Percentiles rank a stretch among this genome's conserved stretches.
Conservation (phyloP, 2,113 vertebrate genomes). For the Coregonus clupeaformis region DNA sequence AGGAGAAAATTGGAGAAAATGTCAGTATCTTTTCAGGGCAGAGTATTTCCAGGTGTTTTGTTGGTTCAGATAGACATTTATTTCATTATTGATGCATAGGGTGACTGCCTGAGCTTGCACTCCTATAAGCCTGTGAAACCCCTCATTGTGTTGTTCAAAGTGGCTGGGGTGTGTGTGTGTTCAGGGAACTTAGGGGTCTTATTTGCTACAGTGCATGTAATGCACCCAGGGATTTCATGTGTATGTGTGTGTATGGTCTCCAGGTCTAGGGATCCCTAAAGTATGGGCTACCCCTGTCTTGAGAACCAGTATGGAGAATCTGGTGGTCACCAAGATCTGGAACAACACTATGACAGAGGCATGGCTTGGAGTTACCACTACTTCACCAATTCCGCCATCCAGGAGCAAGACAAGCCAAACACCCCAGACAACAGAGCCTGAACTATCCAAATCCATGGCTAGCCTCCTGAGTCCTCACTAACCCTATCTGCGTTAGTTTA, state of each 20-base stretch:
- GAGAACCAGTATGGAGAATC: slow-evolving; percentile 70
- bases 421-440: no score
- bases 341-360: slow-evolving; percentile 85
- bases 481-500: no score
- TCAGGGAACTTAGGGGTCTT: background rate
- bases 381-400: background rate
- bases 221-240: background rate
- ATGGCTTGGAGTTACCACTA: slow-evolving; percentile 1
- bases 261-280: slow-evolving; percentile 77
- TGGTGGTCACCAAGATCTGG: slow-evolving; percentile 76
- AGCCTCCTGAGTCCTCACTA: no score
- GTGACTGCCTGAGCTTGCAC: slow-evolving; percentile 34
- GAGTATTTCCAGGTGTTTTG: slow-evolving; percentile 48
- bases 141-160: no score
- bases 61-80: slow-evolving; percentile 37
- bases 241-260: slow-evolving; percentile 16
- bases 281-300: slow-evolving; percentile 67
- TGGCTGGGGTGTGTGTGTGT: background rate
- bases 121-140: no score
- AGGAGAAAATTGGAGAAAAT: slow-evolving; percentile 43
- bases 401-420: no score
- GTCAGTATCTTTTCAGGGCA: slow-evolving; percentile 32
- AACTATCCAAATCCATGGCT: no score
- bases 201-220: no score
- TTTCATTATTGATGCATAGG: slow-evolving; percentile 55